phyloP scores from a whole-genome alignment of 2,888 invertebrate species.

The Graphium colonna region DNA sequence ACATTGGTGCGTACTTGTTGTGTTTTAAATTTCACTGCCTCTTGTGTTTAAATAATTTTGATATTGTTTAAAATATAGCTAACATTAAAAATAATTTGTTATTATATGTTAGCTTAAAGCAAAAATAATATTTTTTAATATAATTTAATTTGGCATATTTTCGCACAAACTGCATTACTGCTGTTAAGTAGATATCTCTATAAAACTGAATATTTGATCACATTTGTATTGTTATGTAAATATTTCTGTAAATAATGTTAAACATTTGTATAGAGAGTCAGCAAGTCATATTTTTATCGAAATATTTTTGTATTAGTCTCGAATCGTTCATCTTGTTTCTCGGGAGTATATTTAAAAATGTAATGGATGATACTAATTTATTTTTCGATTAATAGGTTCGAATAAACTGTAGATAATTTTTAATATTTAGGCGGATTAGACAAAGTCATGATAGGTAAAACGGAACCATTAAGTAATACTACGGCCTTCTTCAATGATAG shows the following conservation, averaged over 20 bases:
- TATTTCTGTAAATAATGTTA: constrained; percentile 59
- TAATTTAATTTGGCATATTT: constrained; percentile 13
- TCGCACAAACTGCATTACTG: constrained; percentile 25
- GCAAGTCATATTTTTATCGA: constrained; percentile 64
- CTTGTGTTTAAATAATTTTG: constrained; percentile 30
- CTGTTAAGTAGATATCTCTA: constrained; percentile 15
- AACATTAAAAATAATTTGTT: not conserved
- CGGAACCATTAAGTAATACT: constrained; percentile 57
- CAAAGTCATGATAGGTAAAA: constrained; percentile 32
- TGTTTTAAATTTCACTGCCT: constrained; percentile 44
- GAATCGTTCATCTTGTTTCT: constrained; percentile 34
- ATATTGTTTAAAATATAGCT: constrained; percentile 21
- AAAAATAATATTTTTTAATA: not conserved
- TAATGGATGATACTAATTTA: constrained; percentile 8
- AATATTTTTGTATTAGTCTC: constrained; percentile 66
- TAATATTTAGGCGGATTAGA: constrained; percentile 6
- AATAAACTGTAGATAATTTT: constrained; percentile 15
- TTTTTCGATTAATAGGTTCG: constrained; percentile 4
- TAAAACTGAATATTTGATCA: constrained; percentile 6
- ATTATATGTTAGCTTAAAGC: constrained; percentile 5
- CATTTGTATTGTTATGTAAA: constrained; percentile 46
- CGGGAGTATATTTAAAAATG: constrained; percentile 21
- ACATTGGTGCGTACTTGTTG: constrained; percentile 36
- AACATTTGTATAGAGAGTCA: constrained; percentile 65
- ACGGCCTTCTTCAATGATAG: constrained; percentile 28